phyloP scores from a whole-genome alignment of 1,140 invertebrate genomes.

The Dryas iulia region DNA sequence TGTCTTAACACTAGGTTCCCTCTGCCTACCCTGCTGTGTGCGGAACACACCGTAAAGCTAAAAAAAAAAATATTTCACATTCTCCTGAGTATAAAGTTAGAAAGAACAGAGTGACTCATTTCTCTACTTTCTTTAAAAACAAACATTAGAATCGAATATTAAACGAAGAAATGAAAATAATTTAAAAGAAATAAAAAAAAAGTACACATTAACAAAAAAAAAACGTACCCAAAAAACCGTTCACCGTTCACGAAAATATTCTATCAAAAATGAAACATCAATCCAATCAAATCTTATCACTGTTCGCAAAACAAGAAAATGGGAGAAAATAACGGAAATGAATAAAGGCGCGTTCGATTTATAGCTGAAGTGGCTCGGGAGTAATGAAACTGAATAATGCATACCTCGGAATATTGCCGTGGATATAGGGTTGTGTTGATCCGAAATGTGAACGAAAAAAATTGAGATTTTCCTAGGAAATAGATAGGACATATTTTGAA shows the following conservation, averaged over 20 bases:
- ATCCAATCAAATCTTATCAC: conserved; percentile 30
- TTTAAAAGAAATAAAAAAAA: too few relatives aligned
- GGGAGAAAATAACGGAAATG: conserved; percentile 46
- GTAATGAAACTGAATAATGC: conserved; percentile 79
- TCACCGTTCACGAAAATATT: too few relatives aligned
- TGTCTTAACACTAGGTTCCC: too few relatives aligned
- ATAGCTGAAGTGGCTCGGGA: conserved; percentile 67
- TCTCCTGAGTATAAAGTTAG: too few relatives aligned
- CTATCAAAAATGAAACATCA: conserved; percentile 27
- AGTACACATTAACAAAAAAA: neutral
- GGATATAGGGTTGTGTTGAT: conserved; percentile 43
- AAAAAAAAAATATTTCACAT: too few relatives aligned
- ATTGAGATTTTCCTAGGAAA: neutral
- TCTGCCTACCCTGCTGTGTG: too few relatives aligned
- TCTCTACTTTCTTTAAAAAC: too few relatives aligned
- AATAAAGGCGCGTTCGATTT: conserved; percentile 66
- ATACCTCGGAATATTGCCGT: conserved; percentile 68
- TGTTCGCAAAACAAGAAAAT: conserved; percentile 40
- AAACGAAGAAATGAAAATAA: too few relatives aligned
- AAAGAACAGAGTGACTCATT: too few relatives aligned
- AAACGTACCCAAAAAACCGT: neutral
- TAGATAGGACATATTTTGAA: neutral
- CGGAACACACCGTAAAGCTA: too few relatives aligned
- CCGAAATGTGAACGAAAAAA: neutral
- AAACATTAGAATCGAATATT: too few relatives aligned